phyloP scores from a whole-genome alignment of 2,888 invertebrate species.

The Pseudococcus viburni region DNA sequence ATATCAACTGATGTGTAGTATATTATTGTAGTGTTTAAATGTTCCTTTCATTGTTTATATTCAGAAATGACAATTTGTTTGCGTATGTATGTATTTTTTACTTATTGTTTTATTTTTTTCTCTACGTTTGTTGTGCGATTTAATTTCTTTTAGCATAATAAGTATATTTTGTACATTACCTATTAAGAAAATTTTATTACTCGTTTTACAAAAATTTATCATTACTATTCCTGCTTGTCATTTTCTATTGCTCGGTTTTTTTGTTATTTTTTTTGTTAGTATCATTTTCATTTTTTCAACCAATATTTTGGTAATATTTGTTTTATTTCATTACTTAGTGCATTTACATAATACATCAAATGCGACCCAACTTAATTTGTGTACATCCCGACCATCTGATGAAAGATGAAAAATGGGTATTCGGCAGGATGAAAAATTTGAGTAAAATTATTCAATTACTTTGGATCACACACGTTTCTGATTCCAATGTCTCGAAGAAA shows the following conservation, averaged over 20 bases:
- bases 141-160: background rate
- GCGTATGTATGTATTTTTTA: background rate
- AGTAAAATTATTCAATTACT: no score
- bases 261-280: background rate
- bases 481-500: no score
- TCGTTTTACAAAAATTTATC: background rate
- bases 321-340: no score
- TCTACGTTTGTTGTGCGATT: background rate
- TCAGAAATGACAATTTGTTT: background rate
- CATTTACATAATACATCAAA: no score
- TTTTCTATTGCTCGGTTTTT: constrained; percentile 2
- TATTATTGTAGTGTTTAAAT: background rate
- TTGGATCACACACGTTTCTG: no score
- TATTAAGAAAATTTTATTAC: background rate
- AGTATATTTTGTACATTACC: background rate
- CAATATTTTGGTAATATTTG: background rate
- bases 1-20: background rate
- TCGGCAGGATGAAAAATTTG: no score
- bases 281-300: background rate
- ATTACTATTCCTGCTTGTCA: background rate
- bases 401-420: no score
- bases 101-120: background rate
- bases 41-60: background rate
- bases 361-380: no score
- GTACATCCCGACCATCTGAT: no score